Percentiles rank a stretch among this genome's conserved stretches.
Conservation (phyloP, 2,797 vertebrate species). For the Anguilla anguilla region DNA sequence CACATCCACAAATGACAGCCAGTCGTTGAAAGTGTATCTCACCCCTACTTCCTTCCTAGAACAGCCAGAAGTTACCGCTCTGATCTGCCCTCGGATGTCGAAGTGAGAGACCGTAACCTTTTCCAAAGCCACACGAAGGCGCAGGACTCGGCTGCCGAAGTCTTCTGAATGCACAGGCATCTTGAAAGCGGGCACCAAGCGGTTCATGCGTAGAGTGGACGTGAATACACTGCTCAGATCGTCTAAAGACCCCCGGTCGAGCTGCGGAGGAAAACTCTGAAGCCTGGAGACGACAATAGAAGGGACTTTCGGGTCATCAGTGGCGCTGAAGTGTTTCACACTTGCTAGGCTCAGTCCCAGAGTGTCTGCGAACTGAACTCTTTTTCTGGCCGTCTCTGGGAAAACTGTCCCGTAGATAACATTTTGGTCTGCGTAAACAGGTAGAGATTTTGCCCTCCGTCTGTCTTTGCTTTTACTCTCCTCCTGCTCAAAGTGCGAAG, state of each 20-base stretch:
- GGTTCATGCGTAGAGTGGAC: conserved; percentile 16
- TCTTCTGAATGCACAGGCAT: conserved; percentile 12
- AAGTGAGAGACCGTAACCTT: conserved; percentile 51
- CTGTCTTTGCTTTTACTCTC: conserved; percentile 16
- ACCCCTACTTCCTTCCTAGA: conserved; percentile 63
- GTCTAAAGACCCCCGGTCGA: conserved; percentile 35
- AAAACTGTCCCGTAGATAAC: background rate
- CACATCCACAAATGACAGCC: conserved; percentile 74
- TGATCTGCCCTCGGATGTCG: conserved; percentile 48
- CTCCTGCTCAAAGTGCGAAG: conserved; percentile 11
- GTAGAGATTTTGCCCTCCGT: conserved; percentile 42
- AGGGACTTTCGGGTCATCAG: conserved; percentile 70
- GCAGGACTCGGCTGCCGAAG: conserved; percentile 51
- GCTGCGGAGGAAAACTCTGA: conserved; percentile 52
- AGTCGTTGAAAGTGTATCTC: conserved; percentile 77
- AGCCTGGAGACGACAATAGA: conserved; percentile 64
- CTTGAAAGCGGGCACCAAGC: conserved; percentile 41
- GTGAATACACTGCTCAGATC: conserved; percentile 25
- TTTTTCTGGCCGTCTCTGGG: conserved; percentile 68
- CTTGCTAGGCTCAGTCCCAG: conserved; percentile 71
- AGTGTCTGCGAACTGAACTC: conserved; percentile 76
- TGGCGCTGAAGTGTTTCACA: conserved; percentile 72
- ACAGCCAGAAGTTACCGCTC: conserved; percentile 48
- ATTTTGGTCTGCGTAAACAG: conserved; percentile 30
- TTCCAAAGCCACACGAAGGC: conserved; percentile 70